phyloP scores from a whole-genome alignment of 53 echinoderm and acorn worm species.

The Crossaster papposus region DNA sequence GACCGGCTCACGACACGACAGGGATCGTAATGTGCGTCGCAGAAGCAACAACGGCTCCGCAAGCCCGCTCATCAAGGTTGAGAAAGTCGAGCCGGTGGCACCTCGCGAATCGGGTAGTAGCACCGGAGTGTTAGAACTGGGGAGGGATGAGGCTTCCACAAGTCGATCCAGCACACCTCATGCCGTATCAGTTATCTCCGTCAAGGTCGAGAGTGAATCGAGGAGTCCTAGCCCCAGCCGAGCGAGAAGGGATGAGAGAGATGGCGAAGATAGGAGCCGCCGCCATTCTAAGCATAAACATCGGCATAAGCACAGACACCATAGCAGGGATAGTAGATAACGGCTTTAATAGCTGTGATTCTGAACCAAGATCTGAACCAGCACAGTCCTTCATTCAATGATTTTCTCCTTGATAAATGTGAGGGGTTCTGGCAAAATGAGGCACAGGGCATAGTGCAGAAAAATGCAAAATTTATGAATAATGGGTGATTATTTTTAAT shows the following conservation, averaged over 20 bases:
- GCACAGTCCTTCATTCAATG: no score
- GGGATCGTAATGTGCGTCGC: not conserved
- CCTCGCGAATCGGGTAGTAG: slow-evolving; percentile 2
- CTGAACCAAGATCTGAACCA: no score
- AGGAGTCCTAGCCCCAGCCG: slow-evolving; percentile 35
- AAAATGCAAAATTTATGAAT: no score
- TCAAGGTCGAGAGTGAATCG: slow-evolving; percentile 35
- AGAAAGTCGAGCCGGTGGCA: not conserved
- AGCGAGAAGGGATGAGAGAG: slow-evolving; percentile 28
- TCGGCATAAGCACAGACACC: slow-evolving; percentile 59
- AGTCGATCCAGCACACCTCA: not conserved
- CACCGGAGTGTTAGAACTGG: not conserved
- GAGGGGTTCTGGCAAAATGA: no score
- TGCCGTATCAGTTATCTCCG: not conserved
- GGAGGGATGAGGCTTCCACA: not conserved
- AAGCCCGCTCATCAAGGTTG: slow-evolving; percentile 21
- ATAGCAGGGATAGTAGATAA: slow-evolving; percentile 15
- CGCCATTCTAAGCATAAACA: slow-evolving; percentile 66
- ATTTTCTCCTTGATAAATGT: no score
- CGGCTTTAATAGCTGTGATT: not conserved
- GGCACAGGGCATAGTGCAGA: no score
- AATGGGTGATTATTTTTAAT: no score
- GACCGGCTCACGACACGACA: not conserved
- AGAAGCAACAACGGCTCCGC: not conserved
- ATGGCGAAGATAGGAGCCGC: not conserved